Evolutionary conservation across 2,888 invertebrate genomes (phyloP).

Genomic region (Drosophila algonquin): DNA sequence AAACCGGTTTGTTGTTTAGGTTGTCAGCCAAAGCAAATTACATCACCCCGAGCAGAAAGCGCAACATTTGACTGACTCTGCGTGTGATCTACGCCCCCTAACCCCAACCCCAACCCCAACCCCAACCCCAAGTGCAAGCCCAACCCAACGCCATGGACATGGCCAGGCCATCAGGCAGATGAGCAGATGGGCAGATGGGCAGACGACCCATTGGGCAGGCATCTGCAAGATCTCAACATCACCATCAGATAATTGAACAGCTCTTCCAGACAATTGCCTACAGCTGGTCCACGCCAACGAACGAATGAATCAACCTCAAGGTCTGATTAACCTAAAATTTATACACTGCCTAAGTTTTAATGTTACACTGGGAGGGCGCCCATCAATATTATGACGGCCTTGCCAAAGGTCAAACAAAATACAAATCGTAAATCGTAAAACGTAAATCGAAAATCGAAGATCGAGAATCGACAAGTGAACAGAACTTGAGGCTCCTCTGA

Average conservation of each 20-base stretch:
- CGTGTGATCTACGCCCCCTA: conserved; percentile 38
- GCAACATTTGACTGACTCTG: conserved; percentile 35
- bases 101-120: not conserved
- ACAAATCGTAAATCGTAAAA: not conserved
- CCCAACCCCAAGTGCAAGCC: not conserved
- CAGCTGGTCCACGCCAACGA: not conserved
- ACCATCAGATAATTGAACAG: conserved; percentile 27
- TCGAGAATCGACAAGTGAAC: conserved; percentile 20
- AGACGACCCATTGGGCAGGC: conserved; percentile 18
- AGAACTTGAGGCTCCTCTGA: not conserved
- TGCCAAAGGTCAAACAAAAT: conserved; percentile 28
- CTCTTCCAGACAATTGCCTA: conserved; percentile 8
- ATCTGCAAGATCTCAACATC: conserved; percentile 57
- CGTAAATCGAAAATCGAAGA: not conserved
- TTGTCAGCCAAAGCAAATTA: conserved; percentile 66
- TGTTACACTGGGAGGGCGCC: conserved; percentile 5
- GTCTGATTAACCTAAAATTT: conserved; percentile 40
- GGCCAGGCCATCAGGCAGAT: conserved; percentile 13
- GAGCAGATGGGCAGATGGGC: conserved; percentile 1
- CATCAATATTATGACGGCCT: conserved; percentile 37
- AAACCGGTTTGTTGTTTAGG: conserved; percentile 72
- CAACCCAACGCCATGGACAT: not conserved
- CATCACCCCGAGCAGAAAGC: conserved; percentile 61
- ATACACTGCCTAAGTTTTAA: conserved; percentile 16
- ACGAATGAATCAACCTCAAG: conserved; percentile 28